A percentile compares a stretch with the other conserved stretches of the same genome.
Conservation (phyloP, 2,888 invertebrate genomes). For the Ditula angustiorana region DNA sequence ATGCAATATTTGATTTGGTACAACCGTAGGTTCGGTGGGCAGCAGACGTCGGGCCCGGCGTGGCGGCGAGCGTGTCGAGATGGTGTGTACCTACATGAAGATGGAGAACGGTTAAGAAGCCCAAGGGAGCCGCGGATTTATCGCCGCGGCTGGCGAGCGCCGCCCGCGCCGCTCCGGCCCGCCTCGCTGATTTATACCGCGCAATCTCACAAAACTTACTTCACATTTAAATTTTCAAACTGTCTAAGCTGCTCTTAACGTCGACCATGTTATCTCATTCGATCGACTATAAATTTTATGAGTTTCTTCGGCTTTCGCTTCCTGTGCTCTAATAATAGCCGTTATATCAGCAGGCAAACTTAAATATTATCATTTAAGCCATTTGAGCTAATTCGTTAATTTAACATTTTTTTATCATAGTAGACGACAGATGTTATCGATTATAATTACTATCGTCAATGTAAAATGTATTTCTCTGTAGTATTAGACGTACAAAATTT, state of each 20-base stretch:
- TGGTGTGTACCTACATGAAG: conserved; percentile 59
- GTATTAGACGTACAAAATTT: too few species aligned
- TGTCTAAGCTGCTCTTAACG: conserved; percentile 85
- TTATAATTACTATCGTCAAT: background rate
- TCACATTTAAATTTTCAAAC: conserved; percentile 86
- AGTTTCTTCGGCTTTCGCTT: conserved; percentile 82
- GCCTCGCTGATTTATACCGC: conserved; percentile 82
- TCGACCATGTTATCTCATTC: conserved; percentile 85
- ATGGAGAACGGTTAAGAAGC: conserved; percentile 77
- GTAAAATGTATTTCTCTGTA: too few species aligned
- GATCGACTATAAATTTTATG: conserved; percentile 86
- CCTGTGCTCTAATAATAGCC: conserved; percentile 37
- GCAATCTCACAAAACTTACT: conserved; percentile 86
- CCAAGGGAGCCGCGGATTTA: conserved; percentile 82
- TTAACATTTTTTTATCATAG: background rate
- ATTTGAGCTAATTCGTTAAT: background rate
- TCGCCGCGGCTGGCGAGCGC: conserved; percentile 73
- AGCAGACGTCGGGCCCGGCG: conserved; percentile 25
- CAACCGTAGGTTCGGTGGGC: conserved; percentile 9
- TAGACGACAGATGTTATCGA: too few species aligned
- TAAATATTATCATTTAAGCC: too few species aligned
- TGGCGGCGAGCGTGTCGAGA: conserved; percentile 37
- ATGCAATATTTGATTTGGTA: conserved; percentile 1
- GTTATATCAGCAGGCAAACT: background rate
- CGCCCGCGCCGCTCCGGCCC: conserved; percentile 55